Base-by-base conservation (phyloP, 2,797 vertebrate genomes). In the Arrhamphus sclerolepis region DNA sequence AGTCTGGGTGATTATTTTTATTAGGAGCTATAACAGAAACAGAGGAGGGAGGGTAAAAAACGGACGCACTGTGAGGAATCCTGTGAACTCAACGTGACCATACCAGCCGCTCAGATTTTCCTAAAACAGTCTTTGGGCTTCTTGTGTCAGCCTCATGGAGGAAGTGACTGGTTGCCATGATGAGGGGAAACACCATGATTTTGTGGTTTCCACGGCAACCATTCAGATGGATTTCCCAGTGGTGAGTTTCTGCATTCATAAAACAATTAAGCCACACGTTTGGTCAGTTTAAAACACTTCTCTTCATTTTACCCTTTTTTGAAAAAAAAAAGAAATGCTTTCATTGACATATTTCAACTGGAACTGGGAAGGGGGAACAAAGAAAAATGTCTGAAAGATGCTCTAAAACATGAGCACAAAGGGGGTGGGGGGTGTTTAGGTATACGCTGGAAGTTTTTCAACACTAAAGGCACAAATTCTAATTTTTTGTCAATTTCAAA, bases 31-130 rank as follows among this genome's bases (percentile, higher is more conserved):
- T 40, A 46, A 18, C 7, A 26, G 4, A 44, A 29, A 34, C 13
- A 18, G 13, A 56, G 16, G 29, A 26, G 19, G 4, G 24, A 9
- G 34, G 46, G 14, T 49, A n/a, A 3, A n/a, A 56, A 62, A 31
- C 22, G 74, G 63, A 54, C 50, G 62, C 63, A 5, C 53, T 50
- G 40, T 29, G 31, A 51, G 29, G 38, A 46, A 41, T 20, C 28
- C 48, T 42, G 9, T 20, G 49, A 78, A 71, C 18, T 2, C 53
- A 63, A 20, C 56, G 7, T 16, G 1, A 57, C 7, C 46, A 29
- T 56, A 8, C 46, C 52, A 28, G 63, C 26, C 22, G 53, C 58
- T 77, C 62, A 66, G n/a, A 53, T 48, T 70, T 65, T 61, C 62
- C 65, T 62, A 19, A 46, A 65, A 65, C 42, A 64, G 59, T 55